A percentile compares a stretch with the other conserved stretches of the same genome.
Evolutionary conservation across 2,113 vertebrate genomes (phyloP).

Genomic region (Arvicanthis niloticus): DNA sequence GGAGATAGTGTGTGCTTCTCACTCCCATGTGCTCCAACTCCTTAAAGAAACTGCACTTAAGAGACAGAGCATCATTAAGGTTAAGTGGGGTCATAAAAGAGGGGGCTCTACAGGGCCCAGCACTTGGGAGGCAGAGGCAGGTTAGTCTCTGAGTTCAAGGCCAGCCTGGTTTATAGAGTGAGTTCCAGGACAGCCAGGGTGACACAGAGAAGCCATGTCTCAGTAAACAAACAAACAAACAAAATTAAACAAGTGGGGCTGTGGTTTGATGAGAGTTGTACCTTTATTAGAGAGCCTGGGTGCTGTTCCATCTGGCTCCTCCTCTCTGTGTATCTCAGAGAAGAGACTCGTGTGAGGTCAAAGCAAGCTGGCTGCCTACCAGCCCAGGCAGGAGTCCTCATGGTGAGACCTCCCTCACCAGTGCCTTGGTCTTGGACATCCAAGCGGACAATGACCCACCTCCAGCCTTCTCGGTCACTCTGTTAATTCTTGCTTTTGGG

Average conservation of each 20-base stretch:
- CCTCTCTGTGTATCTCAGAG: neutral
- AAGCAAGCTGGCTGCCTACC: neutral
- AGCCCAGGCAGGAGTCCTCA: neutral
- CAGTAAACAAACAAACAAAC: neutral
- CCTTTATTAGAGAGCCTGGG: neutral
- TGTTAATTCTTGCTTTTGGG: neutral
- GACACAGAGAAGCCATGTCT: neutral
- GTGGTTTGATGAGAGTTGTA: neutral
- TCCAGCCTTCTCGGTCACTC: neutral
- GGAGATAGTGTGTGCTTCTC: neutral
- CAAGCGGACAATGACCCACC: neutral
- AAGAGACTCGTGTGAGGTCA: neutral
- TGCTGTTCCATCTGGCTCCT: neutral
- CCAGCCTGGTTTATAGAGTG: neutral
- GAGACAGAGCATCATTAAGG: neutral
- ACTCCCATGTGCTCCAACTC: neutral
- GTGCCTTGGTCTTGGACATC: neutral
- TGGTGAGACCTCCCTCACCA: neutral
- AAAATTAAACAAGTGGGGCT: neutral
- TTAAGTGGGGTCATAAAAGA: neutral
- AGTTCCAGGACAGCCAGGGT: neutral
- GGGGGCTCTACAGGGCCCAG: neutral
- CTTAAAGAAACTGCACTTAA: neutral
- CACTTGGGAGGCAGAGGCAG: neutral
- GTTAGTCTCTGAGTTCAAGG: neutral